Percentiles rank a stretch among this genome's conserved stretches.
Evolutionary conservation across 2,888 invertebrate genomes (phyloP).

Genomic region (Ptycholaimellus sp.): DNA sequence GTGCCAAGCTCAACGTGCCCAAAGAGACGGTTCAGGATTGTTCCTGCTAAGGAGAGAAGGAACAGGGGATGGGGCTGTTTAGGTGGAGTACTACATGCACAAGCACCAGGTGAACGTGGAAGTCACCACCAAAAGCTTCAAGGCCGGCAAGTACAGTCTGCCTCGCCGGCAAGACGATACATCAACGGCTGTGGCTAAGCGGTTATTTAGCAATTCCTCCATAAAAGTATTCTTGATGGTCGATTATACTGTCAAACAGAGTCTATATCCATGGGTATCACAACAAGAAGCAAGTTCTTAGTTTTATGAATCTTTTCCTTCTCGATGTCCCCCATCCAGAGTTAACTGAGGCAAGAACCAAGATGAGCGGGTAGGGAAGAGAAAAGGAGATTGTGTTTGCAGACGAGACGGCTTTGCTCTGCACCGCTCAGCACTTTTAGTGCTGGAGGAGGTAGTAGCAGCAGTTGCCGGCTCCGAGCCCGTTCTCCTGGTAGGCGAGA

Average conservation of each 20-base stretch:
- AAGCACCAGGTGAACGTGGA: slow-evolving; percentile 7
- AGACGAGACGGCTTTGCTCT: slow-evolving; percentile 59
- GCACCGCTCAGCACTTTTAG: slow-evolving; percentile 35
- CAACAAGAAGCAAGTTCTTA: too few species aligned
- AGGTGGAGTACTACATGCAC: slow-evolving; percentile 5
- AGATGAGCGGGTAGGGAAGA: too few species aligned
- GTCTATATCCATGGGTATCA: too few species aligned
- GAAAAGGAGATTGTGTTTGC: too few species aligned
- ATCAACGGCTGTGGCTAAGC: not conserved
- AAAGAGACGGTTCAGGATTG: slow-evolving; percentile 7
- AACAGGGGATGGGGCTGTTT: not conserved
- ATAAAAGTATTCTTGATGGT: too few species aligned
- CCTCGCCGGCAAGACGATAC: not conserved
- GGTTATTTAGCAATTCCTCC: too few species aligned
- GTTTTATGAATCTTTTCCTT: too few species aligned
- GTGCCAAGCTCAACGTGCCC: slow-evolving; percentile 9
- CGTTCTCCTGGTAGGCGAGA: slow-evolving; percentile 80
- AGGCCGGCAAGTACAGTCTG: not conserved
- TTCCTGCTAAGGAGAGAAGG: too few species aligned
- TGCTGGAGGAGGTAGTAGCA: slow-evolving; percentile 64
- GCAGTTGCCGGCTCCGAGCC: slow-evolving; percentile 70
- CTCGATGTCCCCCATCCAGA: too few species aligned
- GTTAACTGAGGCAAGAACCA: too few species aligned
- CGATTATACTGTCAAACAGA: too few species aligned
- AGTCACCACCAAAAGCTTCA: not conserved